A percentile compares a stretch with the other conserved stretches of the same genome.
These are phyloP conservation scores for Dendrolimus pini DNA, from an alignment of 2,888 invertebrate genomes.

Conservation along the genomic window DNA sequence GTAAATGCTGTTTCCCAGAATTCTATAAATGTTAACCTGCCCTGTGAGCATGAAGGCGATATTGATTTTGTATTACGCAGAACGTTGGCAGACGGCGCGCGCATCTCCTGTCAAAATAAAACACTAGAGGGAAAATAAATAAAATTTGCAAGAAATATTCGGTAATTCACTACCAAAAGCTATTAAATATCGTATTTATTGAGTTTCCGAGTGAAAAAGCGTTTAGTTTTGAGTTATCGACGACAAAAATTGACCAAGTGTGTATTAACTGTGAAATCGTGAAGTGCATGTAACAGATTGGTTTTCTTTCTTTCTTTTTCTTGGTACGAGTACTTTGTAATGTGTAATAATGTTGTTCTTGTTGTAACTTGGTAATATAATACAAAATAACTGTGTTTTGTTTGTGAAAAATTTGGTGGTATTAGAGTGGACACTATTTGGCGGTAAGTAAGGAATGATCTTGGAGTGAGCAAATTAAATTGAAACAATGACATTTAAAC, in stretches of 20 bases:
- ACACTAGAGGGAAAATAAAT: constrained; percentile 20
- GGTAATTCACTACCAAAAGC: neutral
- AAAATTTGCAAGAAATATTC: constrained; percentile 10
- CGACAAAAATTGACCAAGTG: neutral
- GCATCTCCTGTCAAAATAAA: constrained; percentile 52
- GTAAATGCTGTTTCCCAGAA: neutral
- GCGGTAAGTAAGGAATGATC: neutral
- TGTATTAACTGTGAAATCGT: no score
- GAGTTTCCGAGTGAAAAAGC: neutral
- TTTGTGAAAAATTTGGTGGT: no score
- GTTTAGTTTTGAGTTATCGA: neutral
- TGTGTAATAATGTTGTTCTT: no score
- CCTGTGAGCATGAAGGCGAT: constrained; percentile 19
- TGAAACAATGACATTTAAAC: constrained; percentile 47
- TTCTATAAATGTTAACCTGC: constrained; percentile 19
- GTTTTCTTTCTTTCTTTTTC: no score
- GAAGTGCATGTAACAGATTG: no score
- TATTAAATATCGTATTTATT: constrained; percentile 1
- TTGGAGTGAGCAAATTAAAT: constrained; percentile 12
- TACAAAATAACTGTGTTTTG: no score
- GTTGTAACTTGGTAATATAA: no score
- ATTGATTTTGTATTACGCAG: constrained; percentile 46
- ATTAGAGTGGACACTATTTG: no score
- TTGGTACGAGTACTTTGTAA: no score
- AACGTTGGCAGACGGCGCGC: constrained; percentile 40